A percentile compares a stretch with the other conserved stretches of the same genome.
Conservation (phyloP, 2,888 invertebrate genomes). For the Acheta domesticus region DNA sequence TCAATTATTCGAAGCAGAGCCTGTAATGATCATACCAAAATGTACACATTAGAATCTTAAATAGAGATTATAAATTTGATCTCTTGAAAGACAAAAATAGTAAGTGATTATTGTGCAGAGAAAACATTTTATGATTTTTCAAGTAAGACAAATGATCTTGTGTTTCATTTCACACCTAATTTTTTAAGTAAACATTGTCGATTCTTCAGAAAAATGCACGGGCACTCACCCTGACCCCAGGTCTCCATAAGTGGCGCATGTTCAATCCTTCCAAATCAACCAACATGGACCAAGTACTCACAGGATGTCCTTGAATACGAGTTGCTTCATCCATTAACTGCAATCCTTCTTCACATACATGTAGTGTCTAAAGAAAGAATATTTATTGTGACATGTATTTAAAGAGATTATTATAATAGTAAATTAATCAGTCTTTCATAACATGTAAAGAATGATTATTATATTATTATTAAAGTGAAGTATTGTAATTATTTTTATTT, state of each 20-base stretch:
- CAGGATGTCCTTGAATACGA: constrained; percentile 70
- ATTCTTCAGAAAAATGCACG: too few relatives aligned
- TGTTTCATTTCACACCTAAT: too few relatives aligned
- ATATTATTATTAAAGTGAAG: too few relatives aligned
- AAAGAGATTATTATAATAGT: neutral
- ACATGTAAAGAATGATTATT: too few relatives aligned
- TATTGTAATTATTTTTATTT: too few relatives aligned
- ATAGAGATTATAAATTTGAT: too few relatives aligned
- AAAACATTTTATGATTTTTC: too few relatives aligned
- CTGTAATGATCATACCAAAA: constrained; percentile 38
- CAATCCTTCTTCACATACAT: constrained; percentile 89
- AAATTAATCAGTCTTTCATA: too few relatives aligned
- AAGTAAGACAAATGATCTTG: too few relatives aligned
- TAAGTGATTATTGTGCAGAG: too few relatives aligned
- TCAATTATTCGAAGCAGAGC: constrained; percentile 64
- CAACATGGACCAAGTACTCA: constrained; percentile 84
- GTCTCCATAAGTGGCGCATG: constrained; percentile 93
- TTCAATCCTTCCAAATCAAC: constrained; percentile 91
- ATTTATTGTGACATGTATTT: neutral
- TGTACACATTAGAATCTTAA: neutral
- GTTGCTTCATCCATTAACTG: constrained; percentile 84
- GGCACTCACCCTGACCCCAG: constrained; percentile 66
- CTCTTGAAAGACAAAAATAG: too few relatives aligned
- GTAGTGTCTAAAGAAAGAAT: constrained; percentile 61
- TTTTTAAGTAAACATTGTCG: too few relatives aligned